A percentile compares a stretch with the other conserved stretches of the same genome.
These are phyloP conservation scores for Romanomermis culicivorax DNA, from an alignment of 2,888 invertebrate genomes.

Conservation along the genomic window DNA sequence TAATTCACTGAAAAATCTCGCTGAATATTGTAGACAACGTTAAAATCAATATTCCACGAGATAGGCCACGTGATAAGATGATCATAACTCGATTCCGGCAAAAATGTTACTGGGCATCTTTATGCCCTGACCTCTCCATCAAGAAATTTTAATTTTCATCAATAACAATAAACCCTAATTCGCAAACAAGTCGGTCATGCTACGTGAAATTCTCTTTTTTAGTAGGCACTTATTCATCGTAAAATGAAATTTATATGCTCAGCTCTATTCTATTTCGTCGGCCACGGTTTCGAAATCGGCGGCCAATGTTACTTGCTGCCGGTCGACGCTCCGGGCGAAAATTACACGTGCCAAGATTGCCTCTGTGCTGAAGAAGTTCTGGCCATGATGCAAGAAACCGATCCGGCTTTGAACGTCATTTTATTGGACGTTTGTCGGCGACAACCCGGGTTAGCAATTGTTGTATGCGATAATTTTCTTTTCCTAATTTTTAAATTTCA, in stretches of 20 bases:
- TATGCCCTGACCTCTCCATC: no score
- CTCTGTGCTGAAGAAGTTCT: slow-evolving; percentile 24
- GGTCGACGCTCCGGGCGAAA: slow-evolving; percentile 28
- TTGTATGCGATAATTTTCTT: not conserved
- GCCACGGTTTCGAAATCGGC: slow-evolving; percentile 33
- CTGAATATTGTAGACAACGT: no score
- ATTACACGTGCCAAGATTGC: slow-evolving; percentile 14
- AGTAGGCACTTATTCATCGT: no score
- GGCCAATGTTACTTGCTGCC: slow-evolving; percentile 33
- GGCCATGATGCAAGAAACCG: slow-evolving; percentile 24
- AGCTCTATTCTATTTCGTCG: slow-evolving; percentile 32
- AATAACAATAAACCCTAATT: no score
- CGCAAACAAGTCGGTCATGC: not conserved
- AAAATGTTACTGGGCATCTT: no score
- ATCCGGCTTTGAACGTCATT: slow-evolving; percentile 30
- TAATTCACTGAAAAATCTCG: no score
- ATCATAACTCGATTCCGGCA: no score
- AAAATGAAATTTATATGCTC: slow-evolving; percentile 12
- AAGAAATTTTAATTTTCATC: no score
- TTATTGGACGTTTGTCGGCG: slow-evolving; percentile 32
- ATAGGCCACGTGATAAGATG: no score
- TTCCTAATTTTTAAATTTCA: not conserved
- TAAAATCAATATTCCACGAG: no score
- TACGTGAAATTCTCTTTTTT: no score
- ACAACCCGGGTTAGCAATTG: not conserved